Evolutionary conservation across 1,140 invertebrate species (phyloP).

Genomic region (Pteromalus puparum): DNA sequence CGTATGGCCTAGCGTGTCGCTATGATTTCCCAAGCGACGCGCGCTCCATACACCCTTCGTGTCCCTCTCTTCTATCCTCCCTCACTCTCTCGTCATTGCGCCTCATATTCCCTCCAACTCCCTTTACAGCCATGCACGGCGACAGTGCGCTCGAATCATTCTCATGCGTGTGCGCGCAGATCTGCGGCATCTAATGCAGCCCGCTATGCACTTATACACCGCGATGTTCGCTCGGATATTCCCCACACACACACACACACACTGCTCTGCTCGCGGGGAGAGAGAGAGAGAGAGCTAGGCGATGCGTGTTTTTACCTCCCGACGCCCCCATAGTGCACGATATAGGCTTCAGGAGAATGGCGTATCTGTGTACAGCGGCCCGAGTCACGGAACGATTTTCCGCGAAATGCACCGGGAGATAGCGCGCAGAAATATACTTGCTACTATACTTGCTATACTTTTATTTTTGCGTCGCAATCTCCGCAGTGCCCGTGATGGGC

Average conservation of each 20-base stretch:
- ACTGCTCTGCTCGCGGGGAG: too few relatives aligned
- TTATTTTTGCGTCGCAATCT: too few relatives aligned
- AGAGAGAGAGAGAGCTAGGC: too few relatives aligned
- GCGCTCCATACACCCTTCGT: slow-evolving; percentile 9
- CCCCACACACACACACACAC: background rate
- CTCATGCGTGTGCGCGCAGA: background rate
- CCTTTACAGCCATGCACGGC: background rate
- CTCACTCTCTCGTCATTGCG: background rate
- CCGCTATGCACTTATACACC: background rate
- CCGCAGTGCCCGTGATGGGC: too few relatives aligned
- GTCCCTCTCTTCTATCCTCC: background rate
- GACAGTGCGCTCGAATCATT: background rate
- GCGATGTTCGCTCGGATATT: background rate
- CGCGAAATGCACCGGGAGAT: background rate
- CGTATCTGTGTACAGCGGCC: too few relatives aligned
- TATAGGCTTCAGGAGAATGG: too few relatives aligned
- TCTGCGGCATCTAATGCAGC: slow-evolving; percentile 5
- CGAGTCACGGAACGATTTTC: background rate
- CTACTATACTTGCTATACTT: too few relatives aligned
- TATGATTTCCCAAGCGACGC: slow-evolving; percentile 43
- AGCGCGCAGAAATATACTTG: too few relatives aligned
- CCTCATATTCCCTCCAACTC: background rate
- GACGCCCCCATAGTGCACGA: too few relatives aligned
- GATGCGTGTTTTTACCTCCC: too few relatives aligned
- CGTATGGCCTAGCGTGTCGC: background rate